These are phyloP conservation scores for Epinephelus coioides DNA, from an alignment of 2,797 vertebrate species.

Conservation along the genomic window DNA sequence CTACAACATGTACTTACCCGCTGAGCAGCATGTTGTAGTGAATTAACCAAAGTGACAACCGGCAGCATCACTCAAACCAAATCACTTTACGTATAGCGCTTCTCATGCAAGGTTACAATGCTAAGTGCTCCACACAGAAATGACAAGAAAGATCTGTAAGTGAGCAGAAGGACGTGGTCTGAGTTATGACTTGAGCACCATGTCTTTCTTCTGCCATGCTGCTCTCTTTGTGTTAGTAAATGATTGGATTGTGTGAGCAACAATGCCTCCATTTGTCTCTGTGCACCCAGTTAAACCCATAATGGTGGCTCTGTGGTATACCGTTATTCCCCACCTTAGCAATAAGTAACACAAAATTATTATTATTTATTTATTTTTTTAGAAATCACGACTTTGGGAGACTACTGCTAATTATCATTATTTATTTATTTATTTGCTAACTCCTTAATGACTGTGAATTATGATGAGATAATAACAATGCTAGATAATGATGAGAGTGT, in stretches of 20 bases:
- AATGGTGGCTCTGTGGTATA: neutral
- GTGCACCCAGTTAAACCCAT: neutral
- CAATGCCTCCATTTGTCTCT: constrained; percentile 1
- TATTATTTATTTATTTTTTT: neutral
- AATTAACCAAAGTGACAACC: constrained; percentile 6
- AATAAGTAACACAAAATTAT: neutral
- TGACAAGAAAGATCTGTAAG: neutral
- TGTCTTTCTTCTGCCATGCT: neutral
- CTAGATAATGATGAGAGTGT: neutral
- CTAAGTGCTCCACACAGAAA: constrained; percentile 1
- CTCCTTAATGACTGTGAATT: constrained; percentile 15
- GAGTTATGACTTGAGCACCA: neutral
- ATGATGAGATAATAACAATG: constrained; percentile 10
- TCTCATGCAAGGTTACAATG: neutral
- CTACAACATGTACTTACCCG: neutral
- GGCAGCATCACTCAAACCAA: neutral
- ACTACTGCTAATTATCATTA: neutral
- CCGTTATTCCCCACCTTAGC: neutral
- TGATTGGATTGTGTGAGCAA: neutral
- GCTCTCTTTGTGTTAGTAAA: constrained; percentile 5
- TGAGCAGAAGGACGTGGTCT: neutral
- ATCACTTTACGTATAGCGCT: neutral
- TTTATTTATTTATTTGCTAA: neutral
- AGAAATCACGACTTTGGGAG: neutral
- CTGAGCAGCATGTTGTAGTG: neutral